Percentiles rank a stretch among this genome's conserved stretches.
Evolutionary conservation across 2,888 invertebrate species (phyloP).

Genomic region (Acleris emargana): DNA sequence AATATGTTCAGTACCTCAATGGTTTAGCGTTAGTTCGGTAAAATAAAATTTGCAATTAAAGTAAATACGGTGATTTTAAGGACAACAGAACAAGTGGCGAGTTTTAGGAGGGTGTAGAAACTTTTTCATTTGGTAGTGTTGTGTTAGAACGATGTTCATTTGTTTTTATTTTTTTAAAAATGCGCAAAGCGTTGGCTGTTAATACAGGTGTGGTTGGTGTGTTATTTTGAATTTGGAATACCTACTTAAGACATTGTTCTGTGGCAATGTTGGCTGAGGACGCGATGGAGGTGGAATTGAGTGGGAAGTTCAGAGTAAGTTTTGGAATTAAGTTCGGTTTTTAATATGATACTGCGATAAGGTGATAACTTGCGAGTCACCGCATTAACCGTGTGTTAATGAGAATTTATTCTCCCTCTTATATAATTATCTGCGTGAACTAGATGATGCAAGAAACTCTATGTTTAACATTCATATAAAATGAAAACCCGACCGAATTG

Average conservation of each 20-base stretch:
- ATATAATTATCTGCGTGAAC: too few relatives aligned
- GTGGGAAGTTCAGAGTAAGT: constrained; percentile 62
- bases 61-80: not conserved
- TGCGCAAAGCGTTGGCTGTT: not conserved
- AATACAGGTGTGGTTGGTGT: not conserved
- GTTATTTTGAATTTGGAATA: constrained; percentile 1
- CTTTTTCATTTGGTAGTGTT: too few relatives aligned
- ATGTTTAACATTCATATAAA: too few relatives aligned
- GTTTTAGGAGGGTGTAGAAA: too few relatives aligned
- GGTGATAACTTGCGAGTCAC: too few relatives aligned
- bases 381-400: too few relatives aligned
- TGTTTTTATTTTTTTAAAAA: not conserved
- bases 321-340: not conserved
- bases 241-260: not conserved
- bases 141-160: too few relatives aligned
- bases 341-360: not conserved
- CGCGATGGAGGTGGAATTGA: constrained; percentile 62
- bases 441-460: too few relatives aligned
- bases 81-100: too few relatives aligned
- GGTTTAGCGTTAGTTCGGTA: constrained; percentile 13
- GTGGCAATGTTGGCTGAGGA: constrained; percentile 64
- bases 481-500: too few relatives aligned
- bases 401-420: too few relatives aligned
- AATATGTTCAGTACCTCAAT: constrained; percentile 11
- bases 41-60: not conserved